Base-by-base conservation (phyloP, 2,797 vertebrate species). In the Adelosebastes latens region DNA sequence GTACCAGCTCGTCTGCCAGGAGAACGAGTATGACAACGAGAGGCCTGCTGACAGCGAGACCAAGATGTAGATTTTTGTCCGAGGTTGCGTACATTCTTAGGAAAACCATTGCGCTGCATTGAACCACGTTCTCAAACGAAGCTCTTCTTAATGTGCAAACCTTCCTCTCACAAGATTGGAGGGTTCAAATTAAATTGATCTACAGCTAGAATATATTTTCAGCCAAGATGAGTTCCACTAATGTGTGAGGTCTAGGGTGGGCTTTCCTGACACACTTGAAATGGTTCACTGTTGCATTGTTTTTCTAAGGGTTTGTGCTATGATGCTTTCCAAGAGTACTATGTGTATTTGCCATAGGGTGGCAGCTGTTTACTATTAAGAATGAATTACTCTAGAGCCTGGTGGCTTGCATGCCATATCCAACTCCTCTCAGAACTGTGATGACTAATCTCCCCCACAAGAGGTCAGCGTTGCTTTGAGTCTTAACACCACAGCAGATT, bases 1-100 rank as follows among this genome's bases (percentile, higher is more conserved):
- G 0, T 99, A 98, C 91, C 96, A 96, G 61, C 96, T 97, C 81
- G 96, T 99, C 83, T 93, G 94, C 18, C 97, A 98, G 91, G 97
- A 98, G 88, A 97, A 95, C 5, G 97, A 98, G 75, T 91, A 80
- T 3, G 95, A 94, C 65, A 94, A 95, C 0, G 97, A 97, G 75
- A 97, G 96, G 82, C 92, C 94, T 12, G 70, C 88, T 18, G 96
- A 98, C 82, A 97, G 94, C 4, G 98, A 99, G 93, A 99, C 97
- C 89, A 98, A 98, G 95, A 99, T 99, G 98, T 99, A 98, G 31
- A 58, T 31, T 77, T 58, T 64, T 78, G 24, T 16, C 18, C 5
- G 2, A n/a, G 8, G 24, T 29, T 53, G 20, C 22, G 8, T 32
- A 25, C 13, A 13, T 75, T 72, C 36, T 52, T 66, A 25, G 32